These are phyloP conservation scores for Mythimna ferrago DNA, from an alignment of 2,888 invertebrate species.

Conservation along the genomic window DNA sequence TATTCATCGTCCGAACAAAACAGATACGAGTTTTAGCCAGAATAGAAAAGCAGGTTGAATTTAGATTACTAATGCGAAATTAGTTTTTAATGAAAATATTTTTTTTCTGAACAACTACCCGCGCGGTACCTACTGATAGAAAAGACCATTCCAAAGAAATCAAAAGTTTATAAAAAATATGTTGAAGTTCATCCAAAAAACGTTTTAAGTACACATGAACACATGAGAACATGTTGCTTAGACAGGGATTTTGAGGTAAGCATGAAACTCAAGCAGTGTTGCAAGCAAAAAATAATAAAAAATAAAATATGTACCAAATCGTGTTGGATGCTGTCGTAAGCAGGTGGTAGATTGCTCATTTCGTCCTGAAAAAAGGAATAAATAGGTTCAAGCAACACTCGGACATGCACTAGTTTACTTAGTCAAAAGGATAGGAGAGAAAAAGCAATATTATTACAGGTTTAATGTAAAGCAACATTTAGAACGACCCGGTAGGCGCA, in stretches of 20 bases:
- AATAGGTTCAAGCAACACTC: conserved; percentile 55
- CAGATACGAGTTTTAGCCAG: neutral
- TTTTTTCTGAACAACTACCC: too few relatives aligned
- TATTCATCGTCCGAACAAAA: too few relatives aligned
- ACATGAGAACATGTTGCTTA: neutral
- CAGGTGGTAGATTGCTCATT: conserved; percentile 92
- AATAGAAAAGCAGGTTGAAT: neutral
- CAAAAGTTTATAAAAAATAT: neutral
- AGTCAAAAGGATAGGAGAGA: conserved; percentile 6
- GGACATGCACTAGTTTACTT: conserved; percentile 45
- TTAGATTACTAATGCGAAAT: neutral
- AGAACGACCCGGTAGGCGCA: neutral
- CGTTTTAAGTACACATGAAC: too few relatives aligned
- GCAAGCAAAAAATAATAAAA: conserved; percentile 46
- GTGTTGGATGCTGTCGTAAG: conserved; percentile 93
- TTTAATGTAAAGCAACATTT: conserved; percentile 37
- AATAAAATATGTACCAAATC: conserved; percentile 92
- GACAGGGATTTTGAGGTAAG: neutral
- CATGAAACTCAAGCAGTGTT: conserved; percentile 6
- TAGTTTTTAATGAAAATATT: too few relatives aligned
- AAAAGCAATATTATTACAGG: neutral
- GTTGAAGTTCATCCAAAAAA: neutral
- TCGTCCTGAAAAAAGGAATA: conserved; percentile 90
- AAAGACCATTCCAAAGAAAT: neutral
- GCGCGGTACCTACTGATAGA: too few relatives aligned